Evolutionary conservation across 2,888 invertebrate species (phyloP), one percentile per base, ranked within the genome.

Genomic region (Ctena decussata): DNA sequence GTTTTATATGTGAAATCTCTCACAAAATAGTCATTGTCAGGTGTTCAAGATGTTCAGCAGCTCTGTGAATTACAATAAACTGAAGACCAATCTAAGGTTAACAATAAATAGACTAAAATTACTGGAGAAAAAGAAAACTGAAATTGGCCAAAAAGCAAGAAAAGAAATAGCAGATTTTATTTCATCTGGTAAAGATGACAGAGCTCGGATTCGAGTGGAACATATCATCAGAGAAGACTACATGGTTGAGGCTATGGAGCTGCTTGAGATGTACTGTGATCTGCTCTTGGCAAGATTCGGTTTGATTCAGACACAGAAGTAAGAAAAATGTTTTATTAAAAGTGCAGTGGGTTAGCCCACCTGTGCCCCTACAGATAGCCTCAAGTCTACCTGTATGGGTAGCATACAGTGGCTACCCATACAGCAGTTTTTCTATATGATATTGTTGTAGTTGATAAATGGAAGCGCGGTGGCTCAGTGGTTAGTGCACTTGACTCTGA

Each of bases 221-320:
- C 98, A 99, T 93, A 99, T 99, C 82, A 99, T 99, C 93, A 97
- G 99, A 70, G 99, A 99, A 96, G 99, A 99, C 96, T 99, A 99
- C 96, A 97, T 99, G 96, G 99, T 99, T 2, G 99, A 99, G 96
- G 99, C 99, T 0, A 98, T 99, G 98, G 99, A 99, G 96, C 97
- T 99, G 83, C 97, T 99, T 0, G 99, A 99, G 96, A 99, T 99
- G 99, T 99, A 99, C 95, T 99, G 99, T 96, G 99, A 99, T 96
- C 96, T 99, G 76, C 96, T 99, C 69, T 96, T 99, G 77, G 99
- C 99, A 0, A 97, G 99, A 93, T 99, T 99, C 96, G 99, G 99
- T 0, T 96, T 99, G 15, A 97, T 99, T 77, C 98, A 95, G 74
- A 94, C 94, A 60, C 94, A 94, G 79, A 95, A 94, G 95, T 96